phyloP scores from a whole-genome alignment of 2,797 vertebrate species.

The Arrhamphus sclerolepis region DNA sequence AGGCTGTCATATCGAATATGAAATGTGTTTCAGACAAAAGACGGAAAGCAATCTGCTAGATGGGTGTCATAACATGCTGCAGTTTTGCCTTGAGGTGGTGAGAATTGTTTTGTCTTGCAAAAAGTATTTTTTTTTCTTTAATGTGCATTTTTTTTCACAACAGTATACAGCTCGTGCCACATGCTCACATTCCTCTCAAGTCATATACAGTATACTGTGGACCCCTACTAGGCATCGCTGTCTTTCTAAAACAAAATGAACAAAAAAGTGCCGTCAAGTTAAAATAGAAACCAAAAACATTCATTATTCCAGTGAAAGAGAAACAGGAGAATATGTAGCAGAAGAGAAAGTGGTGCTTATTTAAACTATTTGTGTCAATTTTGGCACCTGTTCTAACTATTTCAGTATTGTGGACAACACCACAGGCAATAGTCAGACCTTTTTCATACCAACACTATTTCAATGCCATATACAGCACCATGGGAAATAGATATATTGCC shows the following conservation, averaged over 20 bases:
- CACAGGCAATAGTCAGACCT: too few species aligned
- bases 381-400: background rate
- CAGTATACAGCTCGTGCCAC: slow-evolving; percentile 27
- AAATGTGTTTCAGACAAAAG: slow-evolving; percentile 74
- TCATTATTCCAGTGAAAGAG: slow-evolving; percentile 29
- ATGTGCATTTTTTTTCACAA: slow-evolving; percentile 66
- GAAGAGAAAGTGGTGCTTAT: slow-evolving; percentile 7
- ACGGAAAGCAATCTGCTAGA: slow-evolving; percentile 59
- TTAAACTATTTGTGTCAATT: too few species aligned
- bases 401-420: slow-evolving; percentile 81
- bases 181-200: slow-evolving; percentile 51
- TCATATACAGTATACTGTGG: slow-evolving; percentile 32
- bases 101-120: slow-evolving; percentile 71
- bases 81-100: slow-evolving; percentile 66
- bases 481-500: too few species aligned
- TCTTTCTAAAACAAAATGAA: slow-evolving; percentile 15
- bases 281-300: slow-evolving; percentile 33
- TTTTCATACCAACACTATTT: too few species aligned
- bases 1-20: slow-evolving; percentile 77
- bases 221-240: slow-evolving; percentile 22
- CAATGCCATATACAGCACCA: too few species aligned
- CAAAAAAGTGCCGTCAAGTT: slow-evolving; percentile 2
- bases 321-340: slow-evolving; percentile 6
- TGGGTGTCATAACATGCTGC: slow-evolving; percentile 69
- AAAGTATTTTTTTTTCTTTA: slow-evolving; percentile 60